phyloP scores from a whole-genome alignment of 2,797 vertebrate species.

The Pangasius larnaudii region DNA sequence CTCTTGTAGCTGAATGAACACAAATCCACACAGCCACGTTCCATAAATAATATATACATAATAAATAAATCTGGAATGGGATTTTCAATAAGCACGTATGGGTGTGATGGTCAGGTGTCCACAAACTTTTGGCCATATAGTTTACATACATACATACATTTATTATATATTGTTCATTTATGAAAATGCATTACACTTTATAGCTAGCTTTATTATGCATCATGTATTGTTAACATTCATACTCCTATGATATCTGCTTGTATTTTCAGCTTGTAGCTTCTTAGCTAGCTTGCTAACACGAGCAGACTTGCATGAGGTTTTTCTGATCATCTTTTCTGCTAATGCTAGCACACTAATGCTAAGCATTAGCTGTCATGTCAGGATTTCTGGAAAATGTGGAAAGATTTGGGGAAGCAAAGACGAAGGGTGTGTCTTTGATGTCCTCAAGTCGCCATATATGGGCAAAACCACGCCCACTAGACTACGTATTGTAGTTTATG shows the following conservation, averaged over 20 bases:
- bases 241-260: neutral
- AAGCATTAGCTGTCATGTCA: neutral
- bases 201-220: neutral
- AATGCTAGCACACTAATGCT: neutral
- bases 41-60: too few relatives aligned
- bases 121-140: too few relatives aligned
- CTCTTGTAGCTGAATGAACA: too few relatives aligned
- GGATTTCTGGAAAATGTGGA: neutral
- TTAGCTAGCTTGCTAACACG: neutral
- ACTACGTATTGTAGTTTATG: neutral
- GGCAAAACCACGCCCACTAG: neutral
- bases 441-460: neutral
- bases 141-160: too few relatives aligned
- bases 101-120: too few relatives aligned
- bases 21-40: too few relatives aligned
- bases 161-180: neutral
- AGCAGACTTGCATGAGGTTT: too few relatives aligned
- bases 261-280: neutral
- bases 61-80: too few relatives aligned
- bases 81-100: too few relatives aligned
- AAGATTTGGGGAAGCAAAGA: neutral
- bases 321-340: neutral
- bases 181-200: neutral
- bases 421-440: neutral
- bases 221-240: neutral